Evolutionary conservation across 2,888 invertebrate genomes (phyloP), one percentile per base, ranked within the genome.

Genomic region (Plagodis pulveraria): DNA sequence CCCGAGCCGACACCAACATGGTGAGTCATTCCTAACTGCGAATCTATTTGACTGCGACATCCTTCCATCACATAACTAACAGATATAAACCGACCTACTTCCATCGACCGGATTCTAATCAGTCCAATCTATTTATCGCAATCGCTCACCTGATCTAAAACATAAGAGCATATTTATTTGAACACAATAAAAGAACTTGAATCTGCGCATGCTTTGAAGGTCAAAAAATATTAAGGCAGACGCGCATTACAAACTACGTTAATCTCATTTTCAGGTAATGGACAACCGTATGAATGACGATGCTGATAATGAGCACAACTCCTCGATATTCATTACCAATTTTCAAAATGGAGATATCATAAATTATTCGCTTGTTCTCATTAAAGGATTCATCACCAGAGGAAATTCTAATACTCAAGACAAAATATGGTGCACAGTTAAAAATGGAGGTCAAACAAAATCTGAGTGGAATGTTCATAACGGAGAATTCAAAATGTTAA

Each of bases 401-500:
- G 88, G 89, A 43, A 84, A 86, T 74, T 84, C 84, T 42, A 90
- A 86, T 63, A 86, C 84, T 63, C 79, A 88, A 66, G 89, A 88
- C 51, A 87, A 89, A 78, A 68, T 93, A 69, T 70, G 77, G 63
- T 93, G 93, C 71, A 85, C 80, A 40, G 79, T 92, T 41, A 87
- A 86, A 58, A 83, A 79, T 67, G 87, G 83, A 63, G 78, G 84
- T 63, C 87, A 88, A 68, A 79, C 77, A 46, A 84, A 81, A 59
- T 82, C 93, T 11, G 85, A 93, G 68, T 96, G 96, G 95, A 94
- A 94, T 64, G 89, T 96, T 45, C 83, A 93, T 50, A 94, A 94
- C 66, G 94, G 95, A 41, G 94, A 95, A 74, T 97, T 97, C 77
- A 96, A 96, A 83, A 93, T 94, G 35, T 82, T 97, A 57, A 87